Percentiles rank a stretch among this genome's conserved stretches.
phyloP scores from a whole-genome alignment of 2,888 invertebrate species.

The Phyto melanocephala region DNA sequence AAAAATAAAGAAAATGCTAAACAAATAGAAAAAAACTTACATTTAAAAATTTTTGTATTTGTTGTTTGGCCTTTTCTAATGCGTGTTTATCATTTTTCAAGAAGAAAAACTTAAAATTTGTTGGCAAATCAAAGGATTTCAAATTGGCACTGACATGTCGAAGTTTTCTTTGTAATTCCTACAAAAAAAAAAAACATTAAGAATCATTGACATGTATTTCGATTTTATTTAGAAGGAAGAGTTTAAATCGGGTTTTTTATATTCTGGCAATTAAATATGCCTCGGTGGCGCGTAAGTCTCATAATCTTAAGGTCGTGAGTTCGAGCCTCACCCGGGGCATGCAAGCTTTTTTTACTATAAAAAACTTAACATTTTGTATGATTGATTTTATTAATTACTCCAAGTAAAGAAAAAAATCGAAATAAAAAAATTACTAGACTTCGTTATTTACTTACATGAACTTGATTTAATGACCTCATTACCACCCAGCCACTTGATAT shows the following conservation, averaged over 20 bases:
- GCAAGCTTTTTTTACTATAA: neutral
- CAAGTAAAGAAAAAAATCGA: too few species aligned
- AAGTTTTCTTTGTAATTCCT: slow-evolving; percentile 90
- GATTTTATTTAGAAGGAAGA: slow-evolving; percentile 11
- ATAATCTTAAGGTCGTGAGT: slow-evolving; percentile 67
- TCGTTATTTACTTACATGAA: slow-evolving; percentile 80
- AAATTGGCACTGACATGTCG: slow-evolving; percentile 89
- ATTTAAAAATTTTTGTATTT: slow-evolving; percentile 92
- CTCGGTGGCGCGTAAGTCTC: slow-evolving; percentile 68
- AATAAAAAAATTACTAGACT: too few species aligned
- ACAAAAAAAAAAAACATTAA: slow-evolving; percentile 73
- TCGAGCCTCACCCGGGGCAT: slow-evolving; percentile 61
- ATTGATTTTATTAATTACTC: neutral
- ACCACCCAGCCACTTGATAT: slow-evolving; percentile 86
- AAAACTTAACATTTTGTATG: neutral
- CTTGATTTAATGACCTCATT: slow-evolving; percentile 82
- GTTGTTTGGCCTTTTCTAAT: slow-evolving; percentile 88
- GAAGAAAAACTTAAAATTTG: slow-evolving; percentile 89
- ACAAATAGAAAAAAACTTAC: slow-evolving; percentile 79
- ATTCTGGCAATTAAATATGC: slow-evolving; percentile 14
- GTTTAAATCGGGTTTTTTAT: neutral
- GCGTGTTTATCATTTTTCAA: slow-evolving; percentile 89
- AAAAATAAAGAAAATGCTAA: neutral
- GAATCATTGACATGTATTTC: neutral
- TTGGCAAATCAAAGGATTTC: slow-evolving; percentile 90